Base-by-base conservation (phyloP, 2,797 vertebrate species). In the Alauda arvensis region DNA sequence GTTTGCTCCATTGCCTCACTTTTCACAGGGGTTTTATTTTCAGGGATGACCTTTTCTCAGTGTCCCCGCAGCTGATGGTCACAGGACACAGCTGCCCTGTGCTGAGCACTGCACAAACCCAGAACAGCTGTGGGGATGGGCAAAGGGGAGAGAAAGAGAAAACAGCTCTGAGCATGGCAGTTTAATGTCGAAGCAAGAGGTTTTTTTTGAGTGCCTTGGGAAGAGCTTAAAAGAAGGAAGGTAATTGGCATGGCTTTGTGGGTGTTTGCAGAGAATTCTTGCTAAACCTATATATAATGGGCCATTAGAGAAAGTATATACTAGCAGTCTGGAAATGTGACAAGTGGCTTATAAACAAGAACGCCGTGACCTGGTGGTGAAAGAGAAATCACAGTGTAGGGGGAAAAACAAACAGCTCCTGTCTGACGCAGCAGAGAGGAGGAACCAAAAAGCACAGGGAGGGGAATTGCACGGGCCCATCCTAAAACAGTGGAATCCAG, bases 111-210 rank as follows among this genome's bases (percentile, higher is more conserved):
- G 43, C 48, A 48, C n/a, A 48, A 56, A 60, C 31, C 19, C 42
- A 46, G 24, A 45, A 14, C n/a, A 79, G 26, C 37, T 11, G 7
- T 14, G n/a, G 51, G 66, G 18, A 3, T 1, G 11, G 49, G 16
- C 5, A 33, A 70, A 75, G 48, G 19, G 53, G 9, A 67, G 18
- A 67, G 16, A 3, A 57, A 46, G 52, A 18, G 55, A 49, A 59
- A 89, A 39, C 14, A 3, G 20, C 26, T 74, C 53, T 71, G 19
- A 29, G 18, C 0, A 0, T 8, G 42, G 46, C 4, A 31, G 21
- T 23, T 77, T 62, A 29, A 57, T 26, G 23, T 9, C 43, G 53
- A 67, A 74, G 23, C 11, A 37, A 45, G 28, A 37, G 25, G 37
- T 37, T 7, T 49, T 83, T 83, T 85, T n/a, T 5, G 10, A 23